A percentile compares a stretch with the other conserved stretches of the same genome.
Evolutionary conservation across 2,113 vertebrate species (phyloP).

Genomic region (Hyla sarda): DNA sequence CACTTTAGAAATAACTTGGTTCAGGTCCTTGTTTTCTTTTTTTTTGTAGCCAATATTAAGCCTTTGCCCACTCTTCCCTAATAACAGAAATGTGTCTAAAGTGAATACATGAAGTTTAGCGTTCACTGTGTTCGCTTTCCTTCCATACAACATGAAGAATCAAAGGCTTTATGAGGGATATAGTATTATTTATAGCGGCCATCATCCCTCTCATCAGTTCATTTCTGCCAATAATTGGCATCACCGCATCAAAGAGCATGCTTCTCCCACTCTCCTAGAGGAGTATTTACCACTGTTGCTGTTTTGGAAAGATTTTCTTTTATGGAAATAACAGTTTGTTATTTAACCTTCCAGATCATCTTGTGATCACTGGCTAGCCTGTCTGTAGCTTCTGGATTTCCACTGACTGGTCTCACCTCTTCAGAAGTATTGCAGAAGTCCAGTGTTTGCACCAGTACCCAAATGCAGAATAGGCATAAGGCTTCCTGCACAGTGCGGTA

Average conservation of each 20-base stretch:
- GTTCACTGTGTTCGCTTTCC: neutral
- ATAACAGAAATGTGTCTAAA: too few relatives aligned
- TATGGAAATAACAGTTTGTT: slow-evolving; percentile 8
- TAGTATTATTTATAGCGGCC: neutral
- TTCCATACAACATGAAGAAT: neutral
- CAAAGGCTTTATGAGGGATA: neutral
- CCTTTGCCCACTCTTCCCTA: neutral
- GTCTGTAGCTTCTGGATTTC: neutral
- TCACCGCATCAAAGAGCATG: neutral
- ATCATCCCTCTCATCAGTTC: neutral
- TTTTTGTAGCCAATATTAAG: neutral
- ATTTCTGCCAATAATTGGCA: neutral
- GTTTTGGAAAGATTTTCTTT: neutral
- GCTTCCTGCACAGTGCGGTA: too few relatives aligned
- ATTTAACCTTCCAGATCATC: neutral
- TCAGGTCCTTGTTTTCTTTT: neutral
- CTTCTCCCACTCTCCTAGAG: neutral
- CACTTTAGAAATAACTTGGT: neutral
- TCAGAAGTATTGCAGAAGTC: neutral
- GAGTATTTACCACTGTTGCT: neutral
- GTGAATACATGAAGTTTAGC: neutral
- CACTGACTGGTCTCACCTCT: neutral
- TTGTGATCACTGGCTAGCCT: neutral
- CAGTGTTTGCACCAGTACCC: neutral
- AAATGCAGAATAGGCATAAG: too few relatives aligned